phyloP scores from a whole-genome alignment of 2,113 vertebrate species.

The Misgurnus mizolepis region DNA sequence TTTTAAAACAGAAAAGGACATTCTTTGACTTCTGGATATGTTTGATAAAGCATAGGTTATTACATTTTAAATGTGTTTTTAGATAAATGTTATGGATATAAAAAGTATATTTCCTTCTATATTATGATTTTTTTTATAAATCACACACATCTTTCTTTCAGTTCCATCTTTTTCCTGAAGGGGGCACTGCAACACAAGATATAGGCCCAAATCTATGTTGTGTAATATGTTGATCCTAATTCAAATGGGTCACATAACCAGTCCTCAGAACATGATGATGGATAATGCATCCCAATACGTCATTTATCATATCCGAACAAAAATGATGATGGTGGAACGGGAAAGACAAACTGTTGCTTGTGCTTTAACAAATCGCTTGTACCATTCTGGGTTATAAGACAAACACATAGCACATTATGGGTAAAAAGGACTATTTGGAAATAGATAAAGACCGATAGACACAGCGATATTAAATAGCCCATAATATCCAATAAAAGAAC shows the following conservation, averaged over 20 bases:
- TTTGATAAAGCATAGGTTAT: neutral
- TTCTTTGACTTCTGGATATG: neutral
- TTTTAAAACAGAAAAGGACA: too few relatives aligned
- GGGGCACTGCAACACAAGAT: conserved; percentile 40
- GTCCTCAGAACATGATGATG: conserved; percentile 14
- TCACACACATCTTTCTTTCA: neutral
- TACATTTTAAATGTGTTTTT: neutral
- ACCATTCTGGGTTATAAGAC: neutral
- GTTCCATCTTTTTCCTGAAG: conserved; percentile 37
- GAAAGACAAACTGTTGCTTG: neutral
- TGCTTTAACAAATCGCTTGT: neutral
- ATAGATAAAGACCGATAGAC: neutral
- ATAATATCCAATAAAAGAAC: neutral
- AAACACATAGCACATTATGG: neutral
- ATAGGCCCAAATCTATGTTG: conserved; percentile 3
- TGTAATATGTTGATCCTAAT: conserved; percentile 15
- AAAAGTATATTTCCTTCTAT: neutral
- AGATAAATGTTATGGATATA: neutral
- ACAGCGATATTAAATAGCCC: neutral
- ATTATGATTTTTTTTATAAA: neutral
- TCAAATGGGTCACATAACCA: conserved; percentile 25
- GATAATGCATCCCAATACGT: conserved; percentile 13
- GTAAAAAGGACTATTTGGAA: neutral
- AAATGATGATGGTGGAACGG: conserved; percentile 9
- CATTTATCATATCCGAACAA: conserved; percentile 7